Base-by-base conservation (phyloP, 2,888 invertebrate genomes). In the Lydus trimaculatus region DNA sequence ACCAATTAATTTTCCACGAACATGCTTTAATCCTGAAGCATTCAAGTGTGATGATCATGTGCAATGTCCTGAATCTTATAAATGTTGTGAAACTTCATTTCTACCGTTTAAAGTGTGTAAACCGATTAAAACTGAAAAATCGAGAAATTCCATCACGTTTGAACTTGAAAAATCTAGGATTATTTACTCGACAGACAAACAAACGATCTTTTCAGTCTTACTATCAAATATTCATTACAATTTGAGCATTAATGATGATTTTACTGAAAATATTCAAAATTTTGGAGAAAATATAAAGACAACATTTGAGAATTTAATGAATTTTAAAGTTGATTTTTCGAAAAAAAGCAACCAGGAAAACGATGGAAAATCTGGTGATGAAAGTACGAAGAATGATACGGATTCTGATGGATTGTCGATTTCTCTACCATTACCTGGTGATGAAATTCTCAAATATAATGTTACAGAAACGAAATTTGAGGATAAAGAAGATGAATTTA, bases 11-110 rank as follows among this genome's bases (percentile, higher is more conserved):
- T 31, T 60, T 5, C 20, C 9, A 60, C 13, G 4, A 13, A 13
- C 15, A 11, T 60, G 60, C 20, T 31, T 28, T 5, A 15, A 31
- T 5, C 31, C 31, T 1, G 5, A 60, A n/a, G 11, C 15, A 3
- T 60, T 60, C 36, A 36, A 25, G 15, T 60, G 60, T 9, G 36
- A 60, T 36, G 13, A 60, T 20, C 33, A 60, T 33, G 33, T 15
- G 20, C 20, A 60, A 36, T 60, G 60, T 60, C 60, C 60, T 5
- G 31, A 31, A 31, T 17, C 20, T 60, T 60, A 60, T 36, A 60
- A 60, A 31, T 60, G 60, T 31, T 60, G 60, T 36, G 31, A 31
- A 60, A 60, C 60, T 4, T 23, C 13, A 36, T 60, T 60, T 13
- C 33, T 20, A 13, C 60, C 25, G 2, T 60, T 60, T 31, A 31